These are phyloP conservation scores for Philaethria dido DNA, from an alignment of 2,888 invertebrate species.

Conservation along the genomic window DNA sequence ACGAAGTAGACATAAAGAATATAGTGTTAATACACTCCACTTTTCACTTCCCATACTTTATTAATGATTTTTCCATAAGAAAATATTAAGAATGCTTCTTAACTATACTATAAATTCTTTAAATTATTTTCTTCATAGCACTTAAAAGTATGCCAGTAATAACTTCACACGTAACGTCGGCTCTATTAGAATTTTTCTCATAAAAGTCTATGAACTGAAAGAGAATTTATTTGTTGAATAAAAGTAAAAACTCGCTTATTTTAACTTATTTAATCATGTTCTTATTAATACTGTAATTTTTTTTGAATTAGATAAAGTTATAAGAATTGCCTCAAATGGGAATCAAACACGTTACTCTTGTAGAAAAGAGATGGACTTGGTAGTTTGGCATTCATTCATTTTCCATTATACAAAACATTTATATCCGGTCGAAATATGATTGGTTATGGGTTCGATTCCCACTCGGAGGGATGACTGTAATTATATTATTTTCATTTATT, in stretches of 20 bases:
- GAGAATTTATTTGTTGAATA: not conserved
- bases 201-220: slow-evolving; percentile 17
- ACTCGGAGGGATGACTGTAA: too few relatives aligned
- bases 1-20: too few relatives aligned
- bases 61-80: too few relatives aligned
- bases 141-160: slow-evolving; percentile 14
- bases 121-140: slow-evolving; percentile 21
- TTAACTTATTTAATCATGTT: not conserved
- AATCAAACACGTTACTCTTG: not conserved
- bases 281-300: too few relatives aligned
- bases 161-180: slow-evolving; percentile 15
- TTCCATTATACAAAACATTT: too few relatives aligned
- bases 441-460: too few relatives aligned
- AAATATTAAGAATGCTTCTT: not conserved
- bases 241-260: not conserved
- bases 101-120: not conserved
- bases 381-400: too few relatives aligned
- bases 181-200: slow-evolving; percentile 20
- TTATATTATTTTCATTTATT: too few relatives aligned
- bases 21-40: too few relatives aligned
- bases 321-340: not conserved
- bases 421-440: too few relatives aligned
- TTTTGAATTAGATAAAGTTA: not conserved
- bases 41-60: too few relatives aligned
- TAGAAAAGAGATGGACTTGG: too few relatives aligned